These are phyloP conservation scores for Linurgus olivaceus DNA, from an alignment of 2,797 vertebrate genomes.

Conservation along the genomic window DNA sequence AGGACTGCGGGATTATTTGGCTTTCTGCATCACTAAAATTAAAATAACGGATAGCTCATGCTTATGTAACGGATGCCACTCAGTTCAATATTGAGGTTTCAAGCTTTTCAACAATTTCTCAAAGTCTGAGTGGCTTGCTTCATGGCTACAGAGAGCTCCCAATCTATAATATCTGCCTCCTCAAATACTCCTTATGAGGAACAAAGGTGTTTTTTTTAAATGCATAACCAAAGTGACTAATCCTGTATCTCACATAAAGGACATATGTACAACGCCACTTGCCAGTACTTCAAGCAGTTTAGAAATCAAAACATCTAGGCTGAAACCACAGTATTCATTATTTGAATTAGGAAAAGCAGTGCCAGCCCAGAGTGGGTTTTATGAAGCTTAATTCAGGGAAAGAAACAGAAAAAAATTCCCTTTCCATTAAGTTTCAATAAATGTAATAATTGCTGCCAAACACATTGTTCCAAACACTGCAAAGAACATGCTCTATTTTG, in stretches of 20 bases:
- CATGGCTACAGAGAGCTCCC: not conserved
- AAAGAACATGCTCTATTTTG: not conserved
- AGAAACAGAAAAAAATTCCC: not conserved
- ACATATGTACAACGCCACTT: not conserved
- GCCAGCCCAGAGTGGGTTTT: not conserved
- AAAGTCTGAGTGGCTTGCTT: not conserved
- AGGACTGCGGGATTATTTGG: not conserved
- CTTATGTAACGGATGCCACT: constrained; percentile 7
- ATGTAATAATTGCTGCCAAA: not conserved
- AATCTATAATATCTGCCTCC: not conserved
- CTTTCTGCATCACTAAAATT: constrained; percentile 4
- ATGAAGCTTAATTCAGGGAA: not conserved
- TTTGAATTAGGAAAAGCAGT: not conserved
- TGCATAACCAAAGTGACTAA: not conserved
- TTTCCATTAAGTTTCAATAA: not conserved
- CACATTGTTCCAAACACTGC: not conserved
- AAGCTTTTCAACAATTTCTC: not conserved
- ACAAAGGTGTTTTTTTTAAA: not conserved
- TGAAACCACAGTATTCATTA: not conserved
- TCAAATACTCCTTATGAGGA: not conserved
- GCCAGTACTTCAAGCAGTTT: not conserved
- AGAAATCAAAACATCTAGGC: not conserved
- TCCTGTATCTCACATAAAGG: not conserved
- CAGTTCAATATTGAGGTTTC: not conserved
- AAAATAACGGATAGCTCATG: constrained; percentile 50